These are phyloP conservation scores for Sebastes itinus DNA, from an alignment of 2,797 vertebrate species.

Conservation along the genomic window DNA sequence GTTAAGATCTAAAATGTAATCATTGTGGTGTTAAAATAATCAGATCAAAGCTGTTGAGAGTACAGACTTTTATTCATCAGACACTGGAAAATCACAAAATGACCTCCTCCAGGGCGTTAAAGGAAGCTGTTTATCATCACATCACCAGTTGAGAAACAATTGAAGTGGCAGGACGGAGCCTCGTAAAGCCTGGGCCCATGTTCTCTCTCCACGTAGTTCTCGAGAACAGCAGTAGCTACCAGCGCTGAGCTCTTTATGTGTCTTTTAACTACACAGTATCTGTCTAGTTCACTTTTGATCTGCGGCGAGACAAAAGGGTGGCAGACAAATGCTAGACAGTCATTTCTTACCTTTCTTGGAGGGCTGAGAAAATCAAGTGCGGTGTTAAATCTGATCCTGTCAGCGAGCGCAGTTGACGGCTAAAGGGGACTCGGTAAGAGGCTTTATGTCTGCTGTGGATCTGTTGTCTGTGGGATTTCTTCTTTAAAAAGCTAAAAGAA, in stretches of 20 bases:
- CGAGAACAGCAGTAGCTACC: slow-evolving; percentile 35
- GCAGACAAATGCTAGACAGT: slow-evolving; percentile 51
- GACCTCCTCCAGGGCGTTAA: neutral
- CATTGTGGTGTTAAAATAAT: neutral
- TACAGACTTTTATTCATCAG: neutral
- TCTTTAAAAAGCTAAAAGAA: slow-evolving; percentile 50
- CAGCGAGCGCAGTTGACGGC: slow-evolving; percentile 53
- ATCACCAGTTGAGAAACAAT: slow-evolving; percentile 13
- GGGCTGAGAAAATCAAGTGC: slow-evolving; percentile 66
- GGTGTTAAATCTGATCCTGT: slow-evolving; percentile 74
- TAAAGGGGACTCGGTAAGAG: slow-evolving; percentile 70
- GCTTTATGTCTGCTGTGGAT: slow-evolving; percentile 68
- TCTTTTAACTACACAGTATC: slow-evolving; percentile 57
- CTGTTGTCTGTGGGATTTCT: slow-evolving; percentile 62
- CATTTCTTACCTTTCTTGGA: slow-evolving; percentile 57
- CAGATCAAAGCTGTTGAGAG: neutral
- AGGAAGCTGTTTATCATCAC: slow-evolving; percentile 10
- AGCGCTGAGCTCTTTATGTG: slow-evolving; percentile 51
- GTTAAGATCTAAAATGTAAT: neutral
- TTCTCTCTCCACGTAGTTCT: slow-evolving; percentile 6
- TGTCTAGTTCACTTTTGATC: slow-evolving; percentile 66
- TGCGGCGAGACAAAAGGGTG: slow-evolving; percentile 57
- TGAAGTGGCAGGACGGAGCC: slow-evolving; percentile 10
- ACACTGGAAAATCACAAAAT: neutral
- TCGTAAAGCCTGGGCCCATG: slow-evolving; percentile 7